Base-by-base conservation (phyloP, 2,797 vertebrate species). In the Hippocampus kuda region DNA sequence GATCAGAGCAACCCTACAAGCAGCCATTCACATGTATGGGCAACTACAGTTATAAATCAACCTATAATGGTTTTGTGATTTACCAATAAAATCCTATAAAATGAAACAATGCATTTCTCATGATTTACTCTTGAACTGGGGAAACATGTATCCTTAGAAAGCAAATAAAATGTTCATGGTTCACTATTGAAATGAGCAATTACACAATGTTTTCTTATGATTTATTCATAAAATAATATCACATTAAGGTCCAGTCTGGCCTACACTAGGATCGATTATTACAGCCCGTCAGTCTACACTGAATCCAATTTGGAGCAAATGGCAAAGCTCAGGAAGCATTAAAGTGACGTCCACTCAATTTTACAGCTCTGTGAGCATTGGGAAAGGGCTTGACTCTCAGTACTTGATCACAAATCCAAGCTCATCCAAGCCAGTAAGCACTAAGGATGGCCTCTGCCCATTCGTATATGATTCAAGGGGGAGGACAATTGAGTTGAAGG, bases 391-490 rank as follows among this genome's bases (percentile, higher is more conserved):
- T 41, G 63, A 81, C 61, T 77, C 73, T 75, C 72, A 77, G 69
- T n/a, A 74, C 56, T 48, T 73, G 68, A 70, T 26, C 69, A 70
- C 59, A 74, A 76, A 79, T 41, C 30, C 41, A 57, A 73, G 70
- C 70, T 79, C 51, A 76, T 77, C 68, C 68, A 65, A 62, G 57
- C 70, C 71, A 83, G 69, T 70, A 57, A 73, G 46, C 73, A 70
- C 73, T 76, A 72, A 82, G 80, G 57, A 76, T 64, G 77, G 71
- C 69, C 70, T 79, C 68, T 78, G 67, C 20, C 69, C 71, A 76
- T 79, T 78, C 75, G 68, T 46, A 66, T 79, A 69, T 76, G 53
- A 67, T 42, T n/a, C 66, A 27, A 71, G 78, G 24, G 51, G 68
- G 71, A 65, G 72, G 73, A 72, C 63, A 59, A 62, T 75, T 61